Conservation (phyloP, 2,888 invertebrate species). For the Dusona sp. region DNA sequence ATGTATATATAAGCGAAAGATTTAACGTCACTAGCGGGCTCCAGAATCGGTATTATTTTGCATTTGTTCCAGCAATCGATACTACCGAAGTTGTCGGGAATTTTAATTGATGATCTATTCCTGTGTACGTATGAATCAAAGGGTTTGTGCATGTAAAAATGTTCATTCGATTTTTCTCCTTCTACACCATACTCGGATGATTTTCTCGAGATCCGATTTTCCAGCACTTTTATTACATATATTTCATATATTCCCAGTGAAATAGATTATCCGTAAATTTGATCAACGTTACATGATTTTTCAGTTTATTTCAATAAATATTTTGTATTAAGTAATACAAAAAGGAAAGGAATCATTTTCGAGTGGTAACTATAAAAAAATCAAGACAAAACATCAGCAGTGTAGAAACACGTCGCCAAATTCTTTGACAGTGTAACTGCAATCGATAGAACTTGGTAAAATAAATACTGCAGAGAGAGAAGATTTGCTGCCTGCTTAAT, state of each 20-base stretch:
- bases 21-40: not conserved
- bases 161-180: not conserved
- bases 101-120: conserved; percentile 51
- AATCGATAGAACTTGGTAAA: not conserved
- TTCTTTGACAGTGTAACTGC: not conserved
- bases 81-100: conserved; percentile 45
- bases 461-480: not conserved
- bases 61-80: conserved; percentile 28
- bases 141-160: conserved; percentile 11
- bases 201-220: conserved; percentile 16
- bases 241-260: not conserved
- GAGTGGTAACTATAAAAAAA: not conserved
- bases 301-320: not conserved
- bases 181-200: not conserved
- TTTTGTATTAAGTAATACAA: not conserved
- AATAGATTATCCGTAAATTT: not conserved
- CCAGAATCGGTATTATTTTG: conserved; percentile 36
- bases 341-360: not conserved
- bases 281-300: not conserved
- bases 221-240: not conserved
- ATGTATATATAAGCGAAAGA: conserved; percentile 12
- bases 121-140: conserved; percentile 12
- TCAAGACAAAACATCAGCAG: not conserved
- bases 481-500: conserved; percentile 1
- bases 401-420: not conserved